These are phyloP conservation scores for Scrobipalpa atriplicella DNA, from an alignment of 2,888 invertebrate species.

Conservation along the genomic window DNA sequence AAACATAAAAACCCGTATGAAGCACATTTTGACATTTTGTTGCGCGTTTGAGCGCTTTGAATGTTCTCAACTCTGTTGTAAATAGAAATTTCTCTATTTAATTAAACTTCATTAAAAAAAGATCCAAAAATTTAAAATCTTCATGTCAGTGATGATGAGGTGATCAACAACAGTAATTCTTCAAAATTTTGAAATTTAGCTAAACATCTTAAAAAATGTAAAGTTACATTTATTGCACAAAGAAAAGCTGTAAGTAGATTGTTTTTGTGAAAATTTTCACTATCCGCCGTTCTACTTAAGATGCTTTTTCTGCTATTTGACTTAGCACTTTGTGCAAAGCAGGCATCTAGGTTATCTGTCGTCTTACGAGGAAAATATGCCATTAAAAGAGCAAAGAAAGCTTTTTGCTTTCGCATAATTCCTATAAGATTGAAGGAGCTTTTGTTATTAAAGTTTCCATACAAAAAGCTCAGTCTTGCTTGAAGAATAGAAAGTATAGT, in stretches of 20 bases:
- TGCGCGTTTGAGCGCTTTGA: background rate
- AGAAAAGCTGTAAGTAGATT: background rate
- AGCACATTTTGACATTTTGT: constrained; percentile 12
- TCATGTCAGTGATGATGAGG: too few species aligned
- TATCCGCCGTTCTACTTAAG: background rate
- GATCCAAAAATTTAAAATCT: too few species aligned
- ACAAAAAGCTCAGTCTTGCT: too few species aligned
- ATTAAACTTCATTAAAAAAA: too few species aligned
- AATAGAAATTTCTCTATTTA: background rate
- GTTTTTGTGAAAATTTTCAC: background rate
- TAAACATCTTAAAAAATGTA: too few species aligned
- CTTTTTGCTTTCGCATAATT: constrained; percentile 15
- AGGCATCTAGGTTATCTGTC: constrained; percentile 22
- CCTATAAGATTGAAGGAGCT: background rate
- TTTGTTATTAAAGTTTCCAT: background rate
- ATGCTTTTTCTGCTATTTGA: background rate
- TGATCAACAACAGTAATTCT: too few species aligned
- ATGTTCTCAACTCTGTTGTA: background rate
- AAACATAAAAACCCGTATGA: constrained; percentile 17
- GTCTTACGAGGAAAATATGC: constrained; percentile 11
- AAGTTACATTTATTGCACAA: too few species aligned
- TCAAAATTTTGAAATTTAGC: too few species aligned
- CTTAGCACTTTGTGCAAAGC: background rate
- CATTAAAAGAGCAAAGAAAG: constrained; percentile 14
- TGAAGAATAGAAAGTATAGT: too few species aligned